A percentile compares a stretch with the other conserved stretches of the same genome.
These are phyloP conservation scores for Montipora efflorescens DNA, from an alignment of 64 coral and sea anemone genomes.

Conservation along the genomic window DNA sequence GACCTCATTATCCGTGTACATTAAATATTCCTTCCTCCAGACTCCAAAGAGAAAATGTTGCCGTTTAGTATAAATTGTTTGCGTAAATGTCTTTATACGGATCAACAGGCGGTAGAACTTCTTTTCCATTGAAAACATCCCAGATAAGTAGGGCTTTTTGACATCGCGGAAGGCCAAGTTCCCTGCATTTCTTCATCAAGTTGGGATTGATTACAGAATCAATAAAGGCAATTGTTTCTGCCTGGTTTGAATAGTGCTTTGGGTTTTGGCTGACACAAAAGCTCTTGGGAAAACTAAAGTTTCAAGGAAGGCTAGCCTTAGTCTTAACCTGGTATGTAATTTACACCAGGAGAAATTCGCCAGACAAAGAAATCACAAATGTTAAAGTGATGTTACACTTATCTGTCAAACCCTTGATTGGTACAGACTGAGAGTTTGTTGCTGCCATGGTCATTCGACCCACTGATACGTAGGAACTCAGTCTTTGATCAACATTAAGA, in stretches of 20 bases:
- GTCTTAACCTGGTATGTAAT: constrained; percentile 61
- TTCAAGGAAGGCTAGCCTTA: constrained; percentile 69
- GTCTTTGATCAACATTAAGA: constrained; percentile 20
- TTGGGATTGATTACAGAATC: constrained; percentile 67
- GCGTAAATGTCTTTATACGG: constrained; percentile 49
- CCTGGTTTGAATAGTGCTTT: constrained; percentile 67
- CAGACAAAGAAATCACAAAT: constrained; percentile 52
- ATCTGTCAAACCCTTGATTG: constrained; percentile 58
- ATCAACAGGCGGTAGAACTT: constrained; percentile 69
- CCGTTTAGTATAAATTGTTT: constrained; percentile 30
- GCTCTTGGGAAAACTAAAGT: constrained; percentile 73
- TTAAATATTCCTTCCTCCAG: constrained; percentile 63
- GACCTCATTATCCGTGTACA: constrained; percentile 70
- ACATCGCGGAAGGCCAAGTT: constrained; percentile 37
- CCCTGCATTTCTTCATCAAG: constrained; percentile 4
- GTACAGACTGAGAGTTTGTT: constrained; percentile 55
- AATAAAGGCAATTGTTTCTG: constrained; percentile 56
- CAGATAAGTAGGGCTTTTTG: constrained; percentile 66
- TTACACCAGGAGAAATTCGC: constrained; percentile 61
- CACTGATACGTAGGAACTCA: constrained; percentile 33
- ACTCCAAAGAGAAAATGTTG: constrained; percentile 67
- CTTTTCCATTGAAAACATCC: constrained; percentile 53
- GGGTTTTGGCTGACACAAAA: constrained; percentile 66
- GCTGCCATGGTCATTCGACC: constrained; percentile 31
- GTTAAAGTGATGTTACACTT: constrained; percentile 65